phyloP scores from a whole-genome alignment of 2,888 invertebrate genomes.

The Trisateles emortualis region DNA sequence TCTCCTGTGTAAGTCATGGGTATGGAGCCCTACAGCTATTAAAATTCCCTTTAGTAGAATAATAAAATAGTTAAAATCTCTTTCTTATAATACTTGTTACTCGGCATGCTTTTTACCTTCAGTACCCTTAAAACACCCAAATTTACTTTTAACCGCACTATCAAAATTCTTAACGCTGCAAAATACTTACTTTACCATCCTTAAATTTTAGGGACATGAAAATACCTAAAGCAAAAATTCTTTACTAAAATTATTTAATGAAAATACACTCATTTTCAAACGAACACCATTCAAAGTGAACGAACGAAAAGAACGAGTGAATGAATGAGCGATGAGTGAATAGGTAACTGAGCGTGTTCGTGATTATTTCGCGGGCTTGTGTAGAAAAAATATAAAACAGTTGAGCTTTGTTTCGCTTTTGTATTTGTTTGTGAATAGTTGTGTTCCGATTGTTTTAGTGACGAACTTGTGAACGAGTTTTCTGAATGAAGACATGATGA shows the following conservation, averaged over 20 bases:
- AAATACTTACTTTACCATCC: constrained; percentile 16
- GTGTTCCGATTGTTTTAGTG: constrained; percentile 28
- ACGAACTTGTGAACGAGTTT: background rate
- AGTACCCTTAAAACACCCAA: too few species aligned
- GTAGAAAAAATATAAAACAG: constrained; percentile 39
- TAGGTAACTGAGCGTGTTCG: constrained; percentile 42
- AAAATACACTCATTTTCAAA: constrained; percentile 40
- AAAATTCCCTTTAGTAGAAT: too few species aligned
- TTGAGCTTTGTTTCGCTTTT: constrained; percentile 17
- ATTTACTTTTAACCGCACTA: background rate
- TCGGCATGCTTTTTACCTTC: too few species aligned
- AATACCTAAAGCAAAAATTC: constrained; percentile 35
- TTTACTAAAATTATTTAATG: constrained; percentile 19
- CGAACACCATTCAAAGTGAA: constrained; percentile 29
- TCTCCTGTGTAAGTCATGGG: too few species aligned
- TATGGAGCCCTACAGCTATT: too few species aligned
- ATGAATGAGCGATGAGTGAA: constrained; percentile 38
- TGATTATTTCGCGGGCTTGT: constrained; percentile 36
- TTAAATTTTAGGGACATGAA: constrained; percentile 28
- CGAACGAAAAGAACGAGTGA: constrained; percentile 31
- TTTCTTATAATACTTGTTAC: too few species aligned
- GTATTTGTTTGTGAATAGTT: constrained; percentile 22
- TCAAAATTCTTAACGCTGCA: constrained; percentile 17
- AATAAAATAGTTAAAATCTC: too few species aligned
- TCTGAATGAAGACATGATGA: constrained; percentile 1